phyloP scores from a whole-genome alignment of 2,113 vertebrate genomes.

The Bufo gargarizans region DNA sequence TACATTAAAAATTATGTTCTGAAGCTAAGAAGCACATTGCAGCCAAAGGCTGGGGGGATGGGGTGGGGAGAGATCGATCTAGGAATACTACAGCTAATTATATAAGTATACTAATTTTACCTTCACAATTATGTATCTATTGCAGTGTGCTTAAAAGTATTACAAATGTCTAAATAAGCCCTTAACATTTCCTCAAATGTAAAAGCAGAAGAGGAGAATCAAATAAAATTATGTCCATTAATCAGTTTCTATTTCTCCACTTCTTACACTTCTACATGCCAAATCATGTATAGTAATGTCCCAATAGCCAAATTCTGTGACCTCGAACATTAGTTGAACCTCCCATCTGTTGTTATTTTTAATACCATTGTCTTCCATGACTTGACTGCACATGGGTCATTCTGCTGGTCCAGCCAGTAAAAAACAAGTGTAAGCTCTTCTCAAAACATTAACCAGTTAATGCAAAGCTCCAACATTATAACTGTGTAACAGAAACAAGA shows the following conservation, averaged over 20 bases:
- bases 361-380: conserved; percentile 28
- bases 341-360: conserved; percentile 9
- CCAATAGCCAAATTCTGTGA: background rate
- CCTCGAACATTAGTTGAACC: conserved; percentile 16
- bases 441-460: conserved; percentile 44
- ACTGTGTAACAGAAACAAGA: conserved; percentile 34
- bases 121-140: conserved; percentile 57
- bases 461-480: conserved; percentile 44
- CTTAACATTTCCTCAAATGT: conserved; percentile 52
- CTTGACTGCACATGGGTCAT: conserved; percentile 38
- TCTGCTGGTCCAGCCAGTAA: conserved; percentile 59
- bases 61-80: conserved; percentile 2
- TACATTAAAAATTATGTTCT: conserved; percentile 45
- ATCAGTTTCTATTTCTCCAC: conserved; percentile 7
- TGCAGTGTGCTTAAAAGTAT: conserved; percentile 59
- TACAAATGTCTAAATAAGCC: conserved; percentile 57
- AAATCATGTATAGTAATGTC: conserved; percentile 13
- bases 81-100: conserved; percentile 51
- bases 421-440: conserved; percentile 23
- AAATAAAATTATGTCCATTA: conserved; percentile 39
- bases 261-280: conserved; percentile 19
- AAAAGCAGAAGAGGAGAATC: conserved; percentile 45
- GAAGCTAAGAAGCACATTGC: conserved; percentile 48
- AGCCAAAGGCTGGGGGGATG: conserved; percentile 5
- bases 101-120: conserved; percentile 51